These are phyloP conservation scores for Cheirogaleus major DNA, from an alignment of 2,797 vertebrate species.

Conservation along the genomic window DNA sequence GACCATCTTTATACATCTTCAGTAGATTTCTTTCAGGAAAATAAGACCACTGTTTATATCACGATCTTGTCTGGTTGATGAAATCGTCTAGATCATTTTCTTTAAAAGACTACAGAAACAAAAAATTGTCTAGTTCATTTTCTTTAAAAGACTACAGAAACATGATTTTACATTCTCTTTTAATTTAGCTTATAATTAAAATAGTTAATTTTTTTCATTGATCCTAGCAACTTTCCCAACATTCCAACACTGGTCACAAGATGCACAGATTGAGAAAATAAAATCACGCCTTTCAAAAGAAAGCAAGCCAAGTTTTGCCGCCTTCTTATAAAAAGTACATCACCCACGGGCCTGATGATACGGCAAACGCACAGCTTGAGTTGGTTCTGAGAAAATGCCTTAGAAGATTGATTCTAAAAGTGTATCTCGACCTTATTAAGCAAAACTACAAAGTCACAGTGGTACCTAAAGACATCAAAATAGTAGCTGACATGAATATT, in stretches of 20 bases:
- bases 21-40: neutral
- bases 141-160: slow-evolving; percentile 3
- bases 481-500: neutral
- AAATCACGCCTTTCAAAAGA: slow-evolving; percentile 49
- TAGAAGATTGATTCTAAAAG: slow-evolving; percentile 10
- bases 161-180: neutral
- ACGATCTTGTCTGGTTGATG: neutral
- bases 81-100: slow-evolving; percentile 22
- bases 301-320: slow-evolving; percentile 52
- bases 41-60: neutral
- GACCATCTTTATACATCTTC: neutral
- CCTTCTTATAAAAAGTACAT: slow-evolving; percentile 60
- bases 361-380: neutral
- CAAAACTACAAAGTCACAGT: slow-evolving; percentile 22
- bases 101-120: neutral
- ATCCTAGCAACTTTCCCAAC: slow-evolving; percentile 3
- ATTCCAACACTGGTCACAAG: slow-evolving; percentile 25
- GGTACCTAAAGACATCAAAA: neutral
- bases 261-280: slow-evolving; percentile 66
- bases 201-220: neutral
- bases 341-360: slow-evolving; percentile 58
- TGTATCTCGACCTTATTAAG: neutral
- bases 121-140: slow-evolving; percentile 9
- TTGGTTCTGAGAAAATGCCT: slow-evolving; percentile 39
- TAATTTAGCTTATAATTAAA: slow-evolving; percentile 42